Base-by-base conservation (phyloP, 2,797 vertebrate genomes). In the Choloepus didactylus region DNA sequence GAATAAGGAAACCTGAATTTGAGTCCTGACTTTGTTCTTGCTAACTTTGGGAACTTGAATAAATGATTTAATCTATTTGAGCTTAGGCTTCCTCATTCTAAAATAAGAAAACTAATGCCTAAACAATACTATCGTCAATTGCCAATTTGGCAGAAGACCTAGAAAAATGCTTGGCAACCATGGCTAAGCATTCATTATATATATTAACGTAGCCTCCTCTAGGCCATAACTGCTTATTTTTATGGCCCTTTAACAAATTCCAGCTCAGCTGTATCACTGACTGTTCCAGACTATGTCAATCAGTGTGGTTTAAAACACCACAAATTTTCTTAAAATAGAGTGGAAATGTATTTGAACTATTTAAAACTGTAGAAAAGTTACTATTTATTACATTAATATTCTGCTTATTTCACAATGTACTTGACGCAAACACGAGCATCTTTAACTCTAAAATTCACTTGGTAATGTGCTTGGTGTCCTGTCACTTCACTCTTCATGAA, bases 31-130 rank as follows among this genome's bases (percentile, higher is more conserved):
- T 54, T 80, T 92, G n/a, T 69, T 92, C 46, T 89, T 93, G 51
- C 14, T 81, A 38, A 27, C 2, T 93, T 75, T 79, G 38, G 64
- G 38, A 91, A 89, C n/a, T 27, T 84, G 80, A 54, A 77, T 31
- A 93, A 91, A 87, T 60, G 0, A 84, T 69, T 92, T 87, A 87
- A 93, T 95, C 29, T 59, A 6, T 89, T 69, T 89, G 80, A 96
- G 21, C 44, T 51, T 87, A 59, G 5, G 6, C 10, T 81, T 60
- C 29, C 9, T 93, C 31, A n/a, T 89, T 9, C 44, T 87, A 86
- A 93, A 96, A 93, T 82, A 92, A 54, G 54, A 93, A 93, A 72
- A 79, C 35, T 21, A 75, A 66, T 77, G 16, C 9, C 77, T 83
- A 90, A 94, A 49, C 18, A 95, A 69, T 59, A 11, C 46, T 73